Evolutionary conservation across 2,888 invertebrate genomes (phyloP), one percentile per base, ranked within the genome.

Genomic region (Poecilus cupreus): DNA sequence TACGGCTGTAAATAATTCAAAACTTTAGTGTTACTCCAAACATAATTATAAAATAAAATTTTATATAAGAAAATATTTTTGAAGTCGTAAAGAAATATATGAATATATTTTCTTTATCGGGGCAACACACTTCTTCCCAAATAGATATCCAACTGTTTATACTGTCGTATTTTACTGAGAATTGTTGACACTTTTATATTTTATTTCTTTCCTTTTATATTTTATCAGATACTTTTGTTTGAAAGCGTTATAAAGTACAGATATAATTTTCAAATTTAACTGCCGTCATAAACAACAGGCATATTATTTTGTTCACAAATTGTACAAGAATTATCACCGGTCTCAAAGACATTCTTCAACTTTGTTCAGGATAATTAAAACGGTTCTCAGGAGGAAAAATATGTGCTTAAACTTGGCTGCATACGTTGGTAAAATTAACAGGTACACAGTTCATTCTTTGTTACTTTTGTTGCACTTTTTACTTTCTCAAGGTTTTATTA

Each of bases 111-210:
- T 68, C 39, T 16, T 68, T 68, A 68, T 68, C 64, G 32, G 64
- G 37, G 64, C n/a, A 37, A 32, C 39, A 32, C 32, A 32, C 37
- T 32, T 37, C 37, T 68, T 37, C 37, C 16, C 8, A 16, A 37
- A 68, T 37, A 68, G 64, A 68, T 68, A 37, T 68, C 37, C 37
- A 37, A 13, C 64, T 68, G 64, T 37, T 60, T 68, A 60, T 68
- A 39, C 64, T 18, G 64, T 68, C 64, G 37, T 68, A 68, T 68
- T 68, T 68, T 16, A 68, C 37, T 37, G 64, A 16, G 64, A 68
- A 68, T 68, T 68, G 64, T 68, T 68, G 64, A 68, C 64, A 68
- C 64, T 68, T 37, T 68, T 32, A 60, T 24, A 13, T 60, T 60
- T 60, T 60, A 60, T 60, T 60, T 26, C 60, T 60, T 24, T 60